Percentiles rank a stretch among this genome's conserved stretches.
Conservation (phyloP, 2,888 invertebrate genomes). For the Scotopteryx bipunctaria region DNA sequence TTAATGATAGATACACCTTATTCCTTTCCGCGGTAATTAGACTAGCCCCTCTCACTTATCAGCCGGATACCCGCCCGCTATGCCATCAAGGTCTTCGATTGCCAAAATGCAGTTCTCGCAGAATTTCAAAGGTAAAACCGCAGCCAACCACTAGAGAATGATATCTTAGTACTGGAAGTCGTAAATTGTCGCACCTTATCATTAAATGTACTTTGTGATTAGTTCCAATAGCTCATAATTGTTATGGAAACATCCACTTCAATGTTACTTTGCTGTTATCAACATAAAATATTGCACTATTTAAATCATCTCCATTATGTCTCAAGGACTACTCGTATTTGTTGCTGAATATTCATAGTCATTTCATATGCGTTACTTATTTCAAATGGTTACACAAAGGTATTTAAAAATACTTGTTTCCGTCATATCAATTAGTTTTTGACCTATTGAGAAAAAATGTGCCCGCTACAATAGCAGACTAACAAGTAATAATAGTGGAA, state of each 20-base stretch:
- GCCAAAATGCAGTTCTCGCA: neutral
- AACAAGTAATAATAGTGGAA: no score
- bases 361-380: no score
- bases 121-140: neutral
- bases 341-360: neutral
- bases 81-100: no score
- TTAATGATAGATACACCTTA: no score
- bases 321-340: neutral
- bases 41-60: no score
- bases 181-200: constrained; percentile 19
- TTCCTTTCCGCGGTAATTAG: no score
- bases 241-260: constrained; percentile 8
- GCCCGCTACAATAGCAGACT: no score
- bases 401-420: no score
- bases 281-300: neutral
- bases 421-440: no score
- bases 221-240: constrained; percentile 16
- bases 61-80: no score
- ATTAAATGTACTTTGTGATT: constrained; percentile 17
- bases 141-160: neutral
- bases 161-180: constrained; percentile 2
- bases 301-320: constrained; percentile 6
- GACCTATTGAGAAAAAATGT: no score
- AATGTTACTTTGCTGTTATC: constrained; percentile 1
- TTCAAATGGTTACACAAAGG: no score